Conservation (phyloP, 2,113 vertebrate species). For the Malurus cyaneus region DNA sequence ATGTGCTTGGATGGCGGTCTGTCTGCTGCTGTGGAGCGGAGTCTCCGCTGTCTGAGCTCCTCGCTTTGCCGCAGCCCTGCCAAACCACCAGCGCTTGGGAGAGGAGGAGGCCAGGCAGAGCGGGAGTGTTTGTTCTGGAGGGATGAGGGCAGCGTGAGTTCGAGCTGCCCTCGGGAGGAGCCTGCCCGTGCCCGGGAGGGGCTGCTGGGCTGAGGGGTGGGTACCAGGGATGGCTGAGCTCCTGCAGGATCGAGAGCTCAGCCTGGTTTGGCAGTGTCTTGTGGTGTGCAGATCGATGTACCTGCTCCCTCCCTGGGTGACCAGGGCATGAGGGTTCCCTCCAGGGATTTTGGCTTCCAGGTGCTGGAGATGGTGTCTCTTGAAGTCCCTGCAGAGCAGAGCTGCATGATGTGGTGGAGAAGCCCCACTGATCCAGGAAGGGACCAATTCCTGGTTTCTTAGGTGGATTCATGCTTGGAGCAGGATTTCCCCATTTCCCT, state of each 20-base stretch:
- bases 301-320: neutral
- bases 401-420: accelerated
- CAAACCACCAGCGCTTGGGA: neutral
- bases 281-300: neutral
- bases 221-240: neutral
- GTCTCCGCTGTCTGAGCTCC: neutral
- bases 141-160: neutral
- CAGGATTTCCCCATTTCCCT: neutral
- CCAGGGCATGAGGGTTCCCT: neutral
- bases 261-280: neutral
- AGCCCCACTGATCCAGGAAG: neutral
- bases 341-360: neutral
- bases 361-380: neutral
- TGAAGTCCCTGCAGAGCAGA: neutral
- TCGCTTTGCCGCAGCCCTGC: neutral
- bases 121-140: slow-evolving; percentile 23
- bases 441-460: neutral
- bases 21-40: neutral
- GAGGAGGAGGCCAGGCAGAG: neutral
- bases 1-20: neutral
- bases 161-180: neutral
- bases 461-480: neutral
- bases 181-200: neutral
- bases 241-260: accelerated
- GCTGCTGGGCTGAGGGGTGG: neutral